Conservation (phyloP, 2,113 vertebrate species). For the Oryzias javanicus region DNA sequence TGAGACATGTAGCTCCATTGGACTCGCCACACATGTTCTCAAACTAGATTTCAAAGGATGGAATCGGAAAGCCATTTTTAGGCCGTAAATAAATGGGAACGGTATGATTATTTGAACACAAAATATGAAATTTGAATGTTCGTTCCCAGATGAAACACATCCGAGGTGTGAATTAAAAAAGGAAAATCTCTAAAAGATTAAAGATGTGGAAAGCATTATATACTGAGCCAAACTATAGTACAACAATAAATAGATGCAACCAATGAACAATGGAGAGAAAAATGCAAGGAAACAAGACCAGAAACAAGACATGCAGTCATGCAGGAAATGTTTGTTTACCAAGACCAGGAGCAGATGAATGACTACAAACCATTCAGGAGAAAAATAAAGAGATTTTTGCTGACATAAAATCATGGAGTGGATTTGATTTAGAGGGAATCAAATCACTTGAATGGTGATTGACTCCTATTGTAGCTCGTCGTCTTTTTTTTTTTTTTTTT, state of each 20-base stretch:
- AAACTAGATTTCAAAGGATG: background rate
- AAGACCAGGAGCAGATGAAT: constrained; percentile 23
- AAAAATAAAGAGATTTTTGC: background rate
- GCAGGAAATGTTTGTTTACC: constrained; percentile 21
- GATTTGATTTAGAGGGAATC: too few species aligned
- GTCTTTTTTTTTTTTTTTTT: too few species aligned
- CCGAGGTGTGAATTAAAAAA: too few species aligned
- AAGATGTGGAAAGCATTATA: background rate
- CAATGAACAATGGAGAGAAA: constrained; percentile 45
- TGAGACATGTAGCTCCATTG: background rate
- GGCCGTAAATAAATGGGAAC: too few species aligned
- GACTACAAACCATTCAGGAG: background rate
- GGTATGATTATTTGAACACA: too few species aligned
- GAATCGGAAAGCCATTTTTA: too few species aligned
- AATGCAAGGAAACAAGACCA: constrained; percentile 50
- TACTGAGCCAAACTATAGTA: constrained; percentile 5
- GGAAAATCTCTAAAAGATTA: constrained; percentile 6
- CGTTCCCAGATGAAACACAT: too few species aligned
- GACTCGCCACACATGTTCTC: constrained; percentile 1
- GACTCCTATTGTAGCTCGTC: too few species aligned
- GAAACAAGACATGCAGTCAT: constrained; percentile 58
- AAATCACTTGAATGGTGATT: too few species aligned
- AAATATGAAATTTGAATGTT: too few species aligned
- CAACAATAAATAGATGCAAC: constrained; percentile 46
- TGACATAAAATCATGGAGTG: too few species aligned